A percentile compares a stretch with the other conserved stretches of the same genome.
Evolutionary conservation across 2,113 vertebrate genomes (phyloP).

Genomic region (Laticauda colubrina): DNA sequence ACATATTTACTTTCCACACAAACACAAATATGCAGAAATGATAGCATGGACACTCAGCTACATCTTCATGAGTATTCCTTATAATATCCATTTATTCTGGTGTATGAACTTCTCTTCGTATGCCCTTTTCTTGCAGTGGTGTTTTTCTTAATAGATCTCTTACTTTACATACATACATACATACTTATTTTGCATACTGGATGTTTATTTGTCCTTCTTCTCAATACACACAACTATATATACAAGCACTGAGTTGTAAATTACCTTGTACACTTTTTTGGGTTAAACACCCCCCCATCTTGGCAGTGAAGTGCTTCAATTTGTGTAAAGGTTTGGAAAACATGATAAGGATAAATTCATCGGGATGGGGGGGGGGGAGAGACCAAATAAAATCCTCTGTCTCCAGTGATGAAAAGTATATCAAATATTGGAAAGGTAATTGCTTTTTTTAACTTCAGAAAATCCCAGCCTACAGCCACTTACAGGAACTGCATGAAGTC

Average conservation of each 20-base stretch:
- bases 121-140: not conserved
- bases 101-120: not conserved
- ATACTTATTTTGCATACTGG: not conserved
- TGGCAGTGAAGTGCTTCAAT: not conserved
- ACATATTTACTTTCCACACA: not conserved
- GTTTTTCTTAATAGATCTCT: not conserved
- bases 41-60: not conserved
- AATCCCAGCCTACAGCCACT: not conserved
- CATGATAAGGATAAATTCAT: not conserved
- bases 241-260: not conserved
- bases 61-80: not conserved
- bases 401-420: not conserved
- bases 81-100: not conserved
- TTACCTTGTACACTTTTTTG: not conserved
- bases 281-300: not conserved
- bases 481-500: not conserved
- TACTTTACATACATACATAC: not conserved
- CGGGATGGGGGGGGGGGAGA: not conserved
- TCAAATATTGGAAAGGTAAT: not conserved
- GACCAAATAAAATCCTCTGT: not conserved
- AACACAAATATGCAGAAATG: not conserved
- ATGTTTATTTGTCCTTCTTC: not conserved
- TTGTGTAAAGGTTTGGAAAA: not conserved
- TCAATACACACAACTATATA: not conserved
- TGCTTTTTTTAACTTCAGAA: not conserved